Base-by-base conservation (phyloP, 1,140 invertebrate genomes). In the Anoplophora glabripennis region DNA sequence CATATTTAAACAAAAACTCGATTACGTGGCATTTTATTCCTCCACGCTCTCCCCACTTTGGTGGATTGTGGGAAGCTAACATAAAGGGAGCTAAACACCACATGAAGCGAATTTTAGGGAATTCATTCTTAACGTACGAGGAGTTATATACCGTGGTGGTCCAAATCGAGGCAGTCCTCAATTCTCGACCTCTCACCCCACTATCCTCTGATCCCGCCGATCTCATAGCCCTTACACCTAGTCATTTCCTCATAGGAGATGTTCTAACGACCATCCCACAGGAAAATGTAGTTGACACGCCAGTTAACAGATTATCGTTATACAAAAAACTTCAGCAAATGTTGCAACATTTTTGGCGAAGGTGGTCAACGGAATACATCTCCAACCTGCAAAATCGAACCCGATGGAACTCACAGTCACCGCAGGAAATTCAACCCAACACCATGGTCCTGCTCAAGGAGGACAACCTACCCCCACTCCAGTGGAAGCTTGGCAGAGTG, bases 401-500 rank as follows among this genome's bases (percentile, higher is more conserved):
- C n/a, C n/a, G n/a, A n/a, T n/a, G n/a, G n/a, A n/a, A n/a, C n/a
- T n/a, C n/a, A n/a, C n/a, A n/a, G n/a, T n/a, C n/a, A n/a, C n/a
- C n/a, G n/a, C n/a, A n/a, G n/a, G n/a, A n/a, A n/a, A n/a, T n/a
- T n/a, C n/a, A n/a, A n/a, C n/a, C n/a, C n/a, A 68, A 61, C 10
- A 63, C 64, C 0, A 42, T 72, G 17, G 71, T 73, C 11, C 8
- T 71, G 11, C 18, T 71, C 0, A 61, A 46, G 5, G 51, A 47
- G 15, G 62, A 69, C 42, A 71, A 68, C 17, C 4, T 51, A 8
- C 59, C 65, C 7, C 58, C 65, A 4, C 36, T 69, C 37, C 57
- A 45, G 11, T 72, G 62, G 67, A 52, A 49, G 3, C 28, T 73
- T 0, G 76, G 76, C 38, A 71, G 74, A 35, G 61, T 70, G 21